A percentile compares a stretch with the other conserved stretches of the same genome.
These are phyloP conservation scores for Hypanus sabinus DNA, from an alignment of 2,113 vertebrate species.

Conservation along the genomic window DNA sequence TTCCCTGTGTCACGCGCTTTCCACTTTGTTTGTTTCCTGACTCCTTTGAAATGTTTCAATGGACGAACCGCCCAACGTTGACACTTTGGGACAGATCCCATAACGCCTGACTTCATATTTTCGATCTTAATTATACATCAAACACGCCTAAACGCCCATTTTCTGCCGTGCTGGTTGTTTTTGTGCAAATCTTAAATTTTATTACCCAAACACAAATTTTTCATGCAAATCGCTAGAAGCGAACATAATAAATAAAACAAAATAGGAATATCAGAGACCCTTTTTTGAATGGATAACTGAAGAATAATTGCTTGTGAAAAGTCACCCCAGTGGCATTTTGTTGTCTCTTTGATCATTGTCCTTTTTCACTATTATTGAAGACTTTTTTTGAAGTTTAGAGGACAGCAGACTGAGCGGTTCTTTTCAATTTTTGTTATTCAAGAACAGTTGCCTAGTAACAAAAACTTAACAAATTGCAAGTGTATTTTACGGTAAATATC, in stretches of 20 bases:
- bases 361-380: constrained; percentile 91
- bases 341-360: constrained; percentile 97
- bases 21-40: constrained; percentile 52
- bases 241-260: constrained; percentile 45
- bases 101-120: constrained; percentile 66
- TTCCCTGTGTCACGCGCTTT: constrained; percentile 50
- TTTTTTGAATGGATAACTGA: constrained; percentile 82
- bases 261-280: constrained; percentile 95
- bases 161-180: constrained; percentile 40
- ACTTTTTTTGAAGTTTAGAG: constrained; percentile 70
- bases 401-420: constrained; percentile 77
- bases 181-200: constrained; percentile 35
- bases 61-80: constrained; percentile 61
- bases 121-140: constrained; percentile 60
- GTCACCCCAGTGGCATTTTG: constrained; percentile 97
- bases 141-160: constrained; percentile 60
- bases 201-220: constrained; percentile 35
- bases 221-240: not conserved
- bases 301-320: constrained; percentile 99
- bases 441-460: constrained; percentile 97
- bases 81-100: constrained; percentile 65
- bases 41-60: constrained; percentile 65
- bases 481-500: constrained; percentile 91
- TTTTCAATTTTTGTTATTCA: constrained; percentile 99
- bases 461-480: constrained; percentile 88